Evolutionary conservation across 2,888 invertebrate species (phyloP).

Genomic region (Clepsis dumicolana): DNA sequence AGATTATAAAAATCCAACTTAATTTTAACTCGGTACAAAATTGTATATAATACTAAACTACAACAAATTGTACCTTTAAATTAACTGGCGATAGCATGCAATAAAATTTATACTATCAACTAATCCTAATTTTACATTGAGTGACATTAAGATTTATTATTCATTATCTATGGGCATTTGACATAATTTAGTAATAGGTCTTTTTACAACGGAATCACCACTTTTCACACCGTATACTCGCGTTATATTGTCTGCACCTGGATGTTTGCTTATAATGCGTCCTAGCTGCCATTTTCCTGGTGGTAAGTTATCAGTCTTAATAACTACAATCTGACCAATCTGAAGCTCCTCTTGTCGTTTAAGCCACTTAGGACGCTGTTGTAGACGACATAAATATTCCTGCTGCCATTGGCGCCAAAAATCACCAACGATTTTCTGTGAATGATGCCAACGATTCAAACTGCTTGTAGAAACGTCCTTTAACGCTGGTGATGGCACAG

Average conservation of each 20-base stretch:
- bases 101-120: background rate
- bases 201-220: background rate
- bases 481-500: conserved; percentile 35
- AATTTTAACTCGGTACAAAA: background rate
- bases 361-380: conserved; percentile 38
- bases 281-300: conserved; percentile 42
- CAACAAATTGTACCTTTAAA: background rate
- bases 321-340: conserved; percentile 40
- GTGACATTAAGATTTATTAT: background rate
- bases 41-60: background rate
- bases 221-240: conserved; percentile 21
- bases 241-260: too few species aligned
- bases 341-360: conserved; percentile 9
- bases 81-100: background rate
- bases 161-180: background rate
- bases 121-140: too few species aligned
- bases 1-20: background rate
- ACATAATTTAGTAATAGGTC: conserved; percentile 1
- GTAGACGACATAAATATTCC: conserved; percentile 30
- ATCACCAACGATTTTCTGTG: conserved; percentile 14
- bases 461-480: background rate
- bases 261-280: conserved; percentile 25
- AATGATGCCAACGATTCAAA: conserved; percentile 38
- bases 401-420: conserved; percentile 38
- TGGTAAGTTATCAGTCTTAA: conserved; percentile 43